phyloP scores from a whole-genome alignment of 2,797 vertebrate species.

The Xyrichtys novacula region DNA sequence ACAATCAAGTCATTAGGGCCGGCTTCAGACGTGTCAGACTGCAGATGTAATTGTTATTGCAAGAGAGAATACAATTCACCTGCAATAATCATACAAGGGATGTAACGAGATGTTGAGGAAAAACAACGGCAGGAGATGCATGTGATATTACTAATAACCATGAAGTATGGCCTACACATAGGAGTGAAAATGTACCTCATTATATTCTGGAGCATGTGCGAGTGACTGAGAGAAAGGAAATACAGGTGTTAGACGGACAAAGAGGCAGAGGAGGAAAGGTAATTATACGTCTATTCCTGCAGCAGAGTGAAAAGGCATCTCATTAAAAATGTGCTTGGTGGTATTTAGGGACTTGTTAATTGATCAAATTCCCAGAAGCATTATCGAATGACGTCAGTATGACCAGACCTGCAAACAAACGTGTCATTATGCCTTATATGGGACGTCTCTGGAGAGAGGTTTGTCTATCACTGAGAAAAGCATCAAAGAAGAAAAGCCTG shows the following conservation, averaged over 20 bases:
- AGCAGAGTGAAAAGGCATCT: background rate
- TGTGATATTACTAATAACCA: background rate
- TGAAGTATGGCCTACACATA: background rate
- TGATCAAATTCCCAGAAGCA: background rate
- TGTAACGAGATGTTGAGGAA: background rate
- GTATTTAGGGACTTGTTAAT: background rate
- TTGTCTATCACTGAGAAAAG: background rate
- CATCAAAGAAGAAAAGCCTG: background rate
- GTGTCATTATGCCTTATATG: background rate
- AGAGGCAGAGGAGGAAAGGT: background rate
- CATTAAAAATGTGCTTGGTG: background rate
- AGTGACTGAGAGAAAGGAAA: background rate
- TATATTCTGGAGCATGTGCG: background rate
- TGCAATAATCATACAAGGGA: constrained; percentile 13
- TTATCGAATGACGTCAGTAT: background rate
- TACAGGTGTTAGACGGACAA: background rate
- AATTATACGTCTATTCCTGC: background rate
- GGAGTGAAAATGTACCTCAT: background rate
- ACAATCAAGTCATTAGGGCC: constrained; percentile 14
- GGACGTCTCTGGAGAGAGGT: background rate
- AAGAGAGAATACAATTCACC: constrained; percentile 24
- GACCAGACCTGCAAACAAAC: background rate
- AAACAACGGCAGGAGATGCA: background rate
- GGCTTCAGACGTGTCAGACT: constrained; percentile 6
- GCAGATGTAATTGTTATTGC: constrained; percentile 17